phyloP scores from a whole-genome alignment of 2,113 vertebrate species.

The Phocoena sinus region DNA sequence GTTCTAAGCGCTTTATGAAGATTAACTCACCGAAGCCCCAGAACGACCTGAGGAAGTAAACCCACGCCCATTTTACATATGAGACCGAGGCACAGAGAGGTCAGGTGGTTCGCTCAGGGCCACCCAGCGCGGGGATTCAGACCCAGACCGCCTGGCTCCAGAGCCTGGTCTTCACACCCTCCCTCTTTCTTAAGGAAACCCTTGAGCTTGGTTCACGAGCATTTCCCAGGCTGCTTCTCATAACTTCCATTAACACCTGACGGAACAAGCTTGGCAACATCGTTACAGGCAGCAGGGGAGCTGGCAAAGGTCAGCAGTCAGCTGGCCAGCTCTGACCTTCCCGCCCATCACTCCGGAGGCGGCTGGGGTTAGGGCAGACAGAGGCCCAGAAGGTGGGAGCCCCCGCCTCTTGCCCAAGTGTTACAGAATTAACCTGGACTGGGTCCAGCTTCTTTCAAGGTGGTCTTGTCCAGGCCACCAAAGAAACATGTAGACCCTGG shows the following conservation, averaged over 20 bases:
- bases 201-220: neutral
- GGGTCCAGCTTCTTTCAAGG: neutral
- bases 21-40: neutral
- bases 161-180: neutral
- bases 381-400: neutral
- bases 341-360: neutral
- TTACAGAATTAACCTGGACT: neutral
- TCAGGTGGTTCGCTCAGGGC: neutral
- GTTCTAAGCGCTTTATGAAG: neutral
- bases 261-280: neutral
- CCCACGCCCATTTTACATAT: neutral
- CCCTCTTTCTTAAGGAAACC: neutral
- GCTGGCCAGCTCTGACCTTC: neutral
- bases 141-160: neutral
- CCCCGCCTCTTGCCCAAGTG: neutral
- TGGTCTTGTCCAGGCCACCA: neutral
- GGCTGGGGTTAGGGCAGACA: neutral
- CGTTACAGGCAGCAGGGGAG: neutral
- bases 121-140: neutral
- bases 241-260: neutral
- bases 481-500: constrained; percentile 33
- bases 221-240: neutral
- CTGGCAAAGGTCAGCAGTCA: neutral
- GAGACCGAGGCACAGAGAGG: neutral
- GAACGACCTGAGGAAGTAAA: neutral